phyloP scores from a whole-genome alignment of 2,797 vertebrate species.

The Naso thynnoides region DNA sequence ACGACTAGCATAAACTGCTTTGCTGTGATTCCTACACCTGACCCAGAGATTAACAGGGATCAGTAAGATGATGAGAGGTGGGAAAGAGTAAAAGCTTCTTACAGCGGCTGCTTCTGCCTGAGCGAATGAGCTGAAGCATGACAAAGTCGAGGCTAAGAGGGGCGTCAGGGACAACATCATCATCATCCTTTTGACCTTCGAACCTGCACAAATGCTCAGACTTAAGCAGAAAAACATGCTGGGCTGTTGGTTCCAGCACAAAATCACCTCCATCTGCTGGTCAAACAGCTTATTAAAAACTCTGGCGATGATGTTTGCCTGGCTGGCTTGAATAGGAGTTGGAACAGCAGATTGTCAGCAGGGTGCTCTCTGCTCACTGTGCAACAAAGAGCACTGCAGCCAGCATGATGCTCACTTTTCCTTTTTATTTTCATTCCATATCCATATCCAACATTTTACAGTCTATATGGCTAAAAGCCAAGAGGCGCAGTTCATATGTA shows the following conservation, averaged over 20 bases:
- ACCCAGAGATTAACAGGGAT: constrained; percentile 58
- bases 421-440: constrained; percentile 32
- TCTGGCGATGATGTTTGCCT: constrained; percentile 18
- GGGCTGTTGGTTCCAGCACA: constrained; percentile 30
- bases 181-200: constrained; percentile 59
- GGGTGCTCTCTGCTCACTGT: constrained; percentile 16
- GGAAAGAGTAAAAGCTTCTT: constrained; percentile 64
- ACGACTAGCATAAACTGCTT: constrained; percentile 49
- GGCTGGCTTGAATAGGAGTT: constrained; percentile 17
- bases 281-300: constrained; percentile 41
- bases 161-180: constrained; percentile 48
- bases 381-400: constrained; percentile 10
- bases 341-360: constrained; percentile 17
- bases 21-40: constrained; percentile 48
- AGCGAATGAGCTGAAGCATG: constrained; percentile 43
- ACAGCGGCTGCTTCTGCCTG: constrained; percentile 38
- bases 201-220: constrained; percentile 32
- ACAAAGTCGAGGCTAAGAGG: constrained; percentile 50
- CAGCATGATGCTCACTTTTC: constrained; percentile 10
- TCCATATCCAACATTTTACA: constrained; percentile 22
- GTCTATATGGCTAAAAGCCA: not conserved
- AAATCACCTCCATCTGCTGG: constrained; percentile 48
- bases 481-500: not conserved
- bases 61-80: constrained; percentile 55
- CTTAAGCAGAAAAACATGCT: constrained; percentile 49